Evolutionary conservation across 2,113 vertebrate genomes (phyloP).

Genomic region (Phycodurus eques): DNA sequence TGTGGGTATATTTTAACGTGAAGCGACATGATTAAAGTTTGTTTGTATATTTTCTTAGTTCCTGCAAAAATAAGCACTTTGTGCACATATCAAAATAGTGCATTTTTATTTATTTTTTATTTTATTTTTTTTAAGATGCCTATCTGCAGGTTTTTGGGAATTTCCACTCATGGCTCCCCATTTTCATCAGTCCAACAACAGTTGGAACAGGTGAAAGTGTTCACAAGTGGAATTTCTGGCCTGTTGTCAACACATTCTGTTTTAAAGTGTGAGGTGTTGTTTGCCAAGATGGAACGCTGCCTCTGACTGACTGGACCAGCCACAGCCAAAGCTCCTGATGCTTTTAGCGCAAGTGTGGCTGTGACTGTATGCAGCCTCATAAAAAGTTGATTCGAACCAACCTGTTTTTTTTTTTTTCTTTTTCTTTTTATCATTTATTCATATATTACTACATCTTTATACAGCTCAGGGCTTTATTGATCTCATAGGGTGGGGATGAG

Average conservation of each 20-base stretch:
- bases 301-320: conserved; percentile 13
- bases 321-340: not conserved
- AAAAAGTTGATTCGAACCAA: not conserved
- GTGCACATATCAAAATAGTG: not conserved
- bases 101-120: not conserved
- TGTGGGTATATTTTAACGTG: not conserved
- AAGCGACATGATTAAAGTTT: not conserved
- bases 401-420: not conserved
- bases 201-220: conserved; percentile 61
- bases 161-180: conserved; percentile 9
- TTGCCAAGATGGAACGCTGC: conserved; percentile 26
- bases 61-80: not conserved
- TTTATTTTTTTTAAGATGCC: not conserved
- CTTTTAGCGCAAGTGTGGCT: not conserved
- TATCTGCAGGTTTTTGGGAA: conserved; percentile 18
- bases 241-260: conserved; percentile 50
- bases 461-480: no score
- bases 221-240: conserved; percentile 65
- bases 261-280: conserved; percentile 30
- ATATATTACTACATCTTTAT: not conserved
- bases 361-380: not conserved
- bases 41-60: not conserved
- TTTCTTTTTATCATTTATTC: conserved; percentile 3
- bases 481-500: no score
- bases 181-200: conserved; percentile 13